phyloP scores from a whole-genome alignment of 2,888 invertebrate species.

The Meliscaeva auricollis region DNA sequence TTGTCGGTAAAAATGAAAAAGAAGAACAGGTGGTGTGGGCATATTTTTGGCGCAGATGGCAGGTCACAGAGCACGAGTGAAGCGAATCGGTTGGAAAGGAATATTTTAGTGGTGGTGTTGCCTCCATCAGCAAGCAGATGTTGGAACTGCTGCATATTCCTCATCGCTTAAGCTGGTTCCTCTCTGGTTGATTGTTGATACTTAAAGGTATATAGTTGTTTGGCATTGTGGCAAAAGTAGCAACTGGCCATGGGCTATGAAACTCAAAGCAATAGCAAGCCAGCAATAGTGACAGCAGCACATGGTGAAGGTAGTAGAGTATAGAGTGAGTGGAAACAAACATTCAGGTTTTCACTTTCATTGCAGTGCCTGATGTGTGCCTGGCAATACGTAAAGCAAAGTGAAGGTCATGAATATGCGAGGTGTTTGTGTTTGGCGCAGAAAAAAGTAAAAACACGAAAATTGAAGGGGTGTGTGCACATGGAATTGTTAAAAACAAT shows the following conservation, averaged over 20 bases:
- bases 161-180: not conserved
- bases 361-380: slow-evolving; percentile 27
- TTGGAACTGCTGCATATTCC: not conserved
- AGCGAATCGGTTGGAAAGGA: slow-evolving; percentile 63
- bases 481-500: slow-evolving; percentile 32
- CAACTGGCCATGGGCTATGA: slow-evolving; percentile 47
- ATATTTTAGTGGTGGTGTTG: slow-evolving; percentile 14
- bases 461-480: slow-evolving; percentile 29
- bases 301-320: slow-evolving; percentile 55
- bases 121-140: slow-evolving; percentile 39
- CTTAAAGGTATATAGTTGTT: slow-evolving; percentile 25
- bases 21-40: slow-evolving; percentile 66
- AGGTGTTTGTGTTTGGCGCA: slow-evolving; percentile 17
- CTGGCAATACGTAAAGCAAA: not conserved
- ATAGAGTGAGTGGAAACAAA: slow-evolving; percentile 22
- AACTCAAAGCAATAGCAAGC: slow-evolving; percentile 29
- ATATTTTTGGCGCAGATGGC: slow-evolving; percentile 56
- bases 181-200: slow-evolving; percentile 18
- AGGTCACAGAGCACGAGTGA: slow-evolving; percentile 70
- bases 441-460: not conserved
- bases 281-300: slow-evolving; percentile 15
- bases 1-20: slow-evolving; percentile 25
- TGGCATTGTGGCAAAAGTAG: slow-evolving; percentile 13
- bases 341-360: slow-evolving; percentile 72
- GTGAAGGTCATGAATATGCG: slow-evolving; percentile 71